phyloP scores from a whole-genome alignment of 2,113 vertebrate genomes.

The Xerus inauris region DNA sequence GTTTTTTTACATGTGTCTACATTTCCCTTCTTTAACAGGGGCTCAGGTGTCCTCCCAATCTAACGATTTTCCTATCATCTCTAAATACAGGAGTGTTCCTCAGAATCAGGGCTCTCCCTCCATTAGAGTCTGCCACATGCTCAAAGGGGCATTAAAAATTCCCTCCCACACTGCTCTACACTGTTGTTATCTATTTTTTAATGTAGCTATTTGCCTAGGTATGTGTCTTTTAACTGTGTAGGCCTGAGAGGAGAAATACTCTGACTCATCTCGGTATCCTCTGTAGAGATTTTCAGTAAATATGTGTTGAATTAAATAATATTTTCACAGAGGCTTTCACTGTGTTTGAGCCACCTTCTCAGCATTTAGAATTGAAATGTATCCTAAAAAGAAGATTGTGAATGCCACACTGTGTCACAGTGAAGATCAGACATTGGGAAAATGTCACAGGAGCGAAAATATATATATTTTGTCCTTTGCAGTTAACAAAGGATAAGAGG shows the following conservation, averaged over 20 bases:
- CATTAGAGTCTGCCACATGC: neutral
- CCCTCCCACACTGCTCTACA: neutral
- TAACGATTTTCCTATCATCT: neutral
- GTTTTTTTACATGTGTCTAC: neutral
- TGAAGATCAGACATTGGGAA: too few relatives aligned
- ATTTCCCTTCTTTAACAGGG: neutral
- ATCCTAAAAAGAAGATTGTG: neutral
- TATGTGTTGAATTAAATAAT: neutral
- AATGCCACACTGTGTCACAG: neutral
- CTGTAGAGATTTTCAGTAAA: constrained; percentile 26
- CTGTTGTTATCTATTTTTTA: neutral
- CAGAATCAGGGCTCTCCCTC: neutral
- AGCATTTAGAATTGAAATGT: neutral
- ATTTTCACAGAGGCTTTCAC: neutral
- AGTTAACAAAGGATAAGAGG: constrained; percentile 31
- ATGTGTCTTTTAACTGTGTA: neutral
- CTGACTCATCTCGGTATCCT: neutral
- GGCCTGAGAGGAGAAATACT: neutral
- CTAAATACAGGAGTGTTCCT: neutral
- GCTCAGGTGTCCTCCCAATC: neutral
- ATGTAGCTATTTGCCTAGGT: neutral
- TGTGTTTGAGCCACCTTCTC: neutral
- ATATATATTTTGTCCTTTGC: neutral
- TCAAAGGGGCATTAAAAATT: neutral
- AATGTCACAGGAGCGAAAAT: neutral